Evolutionary conservation across 1,140 invertebrate species (phyloP), one percentile per base, ranked within the genome.

Genomic region (Drosophila sulfurigaster): DNA sequence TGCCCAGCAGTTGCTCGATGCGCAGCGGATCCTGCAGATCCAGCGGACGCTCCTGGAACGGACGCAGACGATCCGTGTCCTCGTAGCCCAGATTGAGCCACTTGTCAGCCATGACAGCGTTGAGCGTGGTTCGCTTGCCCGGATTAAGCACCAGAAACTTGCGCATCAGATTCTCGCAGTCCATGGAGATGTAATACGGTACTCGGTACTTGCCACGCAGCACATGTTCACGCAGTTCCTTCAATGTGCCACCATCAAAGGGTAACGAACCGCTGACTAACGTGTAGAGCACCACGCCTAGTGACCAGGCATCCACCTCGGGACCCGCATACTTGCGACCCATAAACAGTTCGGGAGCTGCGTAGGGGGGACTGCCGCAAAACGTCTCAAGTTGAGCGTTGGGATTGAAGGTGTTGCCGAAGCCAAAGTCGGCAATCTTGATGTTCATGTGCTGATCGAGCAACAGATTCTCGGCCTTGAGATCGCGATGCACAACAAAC

Each of bases 51-150:
- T 99, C 99, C 78, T 97, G 94, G 94, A 97, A 99, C 51, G 99
- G 99, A 93, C 99, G 97, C 65, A 99, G 94, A 94, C 99, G 98
- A 87, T 99, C 99, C 3, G 28, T 10, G 75, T 99, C 98, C 93
- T 99, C 99, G 93, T 98, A 98, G 68, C 98, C 98, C 94, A 99
- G 97, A 94, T 99, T 99, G 97, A 99, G 99, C 99, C 99, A 99
- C 93, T 98, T 99, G 93, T 99, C 98, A 91, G 97, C 96, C 98
- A 99, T 98, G 85, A 98, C 98, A 78, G 95, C 98, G 95, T 99
- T 99, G 91, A 99, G 95, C 67, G 98, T 98, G 72, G 98, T 98
- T 85, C 99, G 95, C 94, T 99, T 99, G 51, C 96, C 96, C 58
- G 99, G 99, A 95, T 99, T 99, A 90, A 99, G 95, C 90, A 99